Evolutionary conservation across 2,888 invertebrate species (phyloP).

Genomic region (Gibbula magus): DNA sequence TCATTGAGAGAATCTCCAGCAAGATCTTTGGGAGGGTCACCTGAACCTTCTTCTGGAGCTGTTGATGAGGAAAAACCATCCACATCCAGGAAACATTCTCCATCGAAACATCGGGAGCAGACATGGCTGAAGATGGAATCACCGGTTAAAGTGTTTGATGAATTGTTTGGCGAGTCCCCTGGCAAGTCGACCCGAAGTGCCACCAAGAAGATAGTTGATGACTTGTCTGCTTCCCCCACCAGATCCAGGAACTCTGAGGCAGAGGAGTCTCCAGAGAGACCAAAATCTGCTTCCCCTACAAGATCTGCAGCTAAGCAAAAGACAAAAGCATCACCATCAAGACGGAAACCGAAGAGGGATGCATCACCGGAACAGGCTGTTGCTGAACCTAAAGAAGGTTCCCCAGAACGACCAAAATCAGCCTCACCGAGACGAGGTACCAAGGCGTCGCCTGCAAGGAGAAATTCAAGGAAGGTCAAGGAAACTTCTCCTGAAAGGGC

Average conservation of each 20-base stretch:
- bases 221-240: not conserved
- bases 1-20: not conserved
- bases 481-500: slow-evolving; percentile 16
- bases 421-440: not conserved
- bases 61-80: not conserved
- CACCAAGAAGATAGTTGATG: not conserved
- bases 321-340: not conserved
- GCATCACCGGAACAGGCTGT: not conserved
- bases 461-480: slow-evolving; percentile 14
- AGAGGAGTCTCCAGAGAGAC: not conserved
- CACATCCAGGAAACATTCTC: not conserved
- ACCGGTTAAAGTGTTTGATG: slow-evolving; percentile 7
- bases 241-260: not conserved
- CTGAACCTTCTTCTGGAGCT: not conserved
- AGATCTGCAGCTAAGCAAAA: not conserved
- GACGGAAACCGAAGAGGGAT: not conserved
- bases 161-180: slow-evolving; percentile 1
- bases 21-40: not conserved
- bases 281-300: not conserved
- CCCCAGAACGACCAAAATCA: slow-evolving; percentile 12
- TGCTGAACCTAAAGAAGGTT: not conserved
- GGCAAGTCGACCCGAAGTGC: slow-evolving; percentile 4
- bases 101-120: not conserved
- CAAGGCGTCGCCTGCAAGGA: slow-evolving; percentile 20
- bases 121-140: slow-evolving; percentile 13